Percentiles rank a stretch among this genome's conserved stretches.
phyloP scores from a whole-genome alignment of 1,140 invertebrate genomes.

The Parapsyche elsis region DNA sequence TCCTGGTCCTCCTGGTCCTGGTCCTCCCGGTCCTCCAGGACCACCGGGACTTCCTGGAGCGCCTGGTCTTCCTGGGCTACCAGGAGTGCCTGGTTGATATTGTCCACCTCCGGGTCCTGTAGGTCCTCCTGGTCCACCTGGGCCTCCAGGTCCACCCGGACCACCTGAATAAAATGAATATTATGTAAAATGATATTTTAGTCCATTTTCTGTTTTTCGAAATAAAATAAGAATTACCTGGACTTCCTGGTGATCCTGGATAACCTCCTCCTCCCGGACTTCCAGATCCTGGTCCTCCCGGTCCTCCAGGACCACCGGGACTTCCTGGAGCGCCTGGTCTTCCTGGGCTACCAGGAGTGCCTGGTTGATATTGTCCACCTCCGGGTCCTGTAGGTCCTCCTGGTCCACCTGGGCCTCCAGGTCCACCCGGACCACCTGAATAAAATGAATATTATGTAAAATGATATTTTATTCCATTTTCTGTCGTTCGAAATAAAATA shows the following conservation, averaged over 20 bases:
- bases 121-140: too few species aligned
- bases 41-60: slow-evolving; percentile 24
- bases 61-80: slow-evolving; percentile 22
- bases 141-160: too few species aligned
- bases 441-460: not conserved
- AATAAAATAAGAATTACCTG: too few species aligned
- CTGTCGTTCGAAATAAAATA: too few species aligned
- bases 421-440: not conserved
- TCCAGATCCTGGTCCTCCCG: slow-evolving; percentile 32
- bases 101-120: not conserved
- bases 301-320: not conserved
- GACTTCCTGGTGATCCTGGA: too few species aligned
- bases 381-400: slow-evolving; percentile 41
- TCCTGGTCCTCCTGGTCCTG: slow-evolving; percentile 19
- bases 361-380: slow-evolving; percentile 25
- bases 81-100: too few species aligned
- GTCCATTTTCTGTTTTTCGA: too few species aligned
- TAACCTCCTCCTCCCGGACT: slow-evolving; percentile 27
- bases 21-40: not conserved
- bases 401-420: slow-evolving; percentile 21
- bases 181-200: too few species aligned
- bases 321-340: too few species aligned
- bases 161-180: too few species aligned
- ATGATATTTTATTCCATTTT: too few species aligned
- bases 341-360: slow-evolving; percentile 35